Percentiles rank a stretch among this genome's conserved stretches.
These are phyloP conservation scores for Byasa hedistus DNA, from an alignment of 2,888 invertebrate species.

Conservation along the genomic window DNA sequence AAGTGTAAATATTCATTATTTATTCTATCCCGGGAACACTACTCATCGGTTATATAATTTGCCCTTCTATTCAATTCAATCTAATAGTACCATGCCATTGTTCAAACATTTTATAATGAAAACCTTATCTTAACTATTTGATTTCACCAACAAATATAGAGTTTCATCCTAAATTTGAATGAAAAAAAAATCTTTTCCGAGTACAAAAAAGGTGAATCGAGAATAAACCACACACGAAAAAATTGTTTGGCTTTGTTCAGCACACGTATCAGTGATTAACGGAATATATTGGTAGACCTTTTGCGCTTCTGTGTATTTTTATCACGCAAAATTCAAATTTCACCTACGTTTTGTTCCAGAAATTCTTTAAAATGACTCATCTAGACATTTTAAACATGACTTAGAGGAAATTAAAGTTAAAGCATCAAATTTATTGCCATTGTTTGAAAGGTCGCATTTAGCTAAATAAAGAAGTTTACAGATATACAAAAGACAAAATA, in stretches of 20 bases:
- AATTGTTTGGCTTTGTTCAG: background rate
- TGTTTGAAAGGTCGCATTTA: too few species aligned
- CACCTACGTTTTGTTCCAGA: background rate
- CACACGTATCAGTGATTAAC: background rate
- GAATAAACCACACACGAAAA: background rate
- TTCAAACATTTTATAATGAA: too few species aligned
- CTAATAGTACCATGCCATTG: too few species aligned
- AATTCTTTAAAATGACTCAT: background rate
- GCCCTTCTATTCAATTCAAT: too few species aligned
- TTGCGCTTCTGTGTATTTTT: background rate
- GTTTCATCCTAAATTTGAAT: background rate
- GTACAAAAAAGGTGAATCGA: background rate
- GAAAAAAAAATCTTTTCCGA: background rate
- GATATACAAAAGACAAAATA: too few species aligned
- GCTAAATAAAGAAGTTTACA: too few species aligned
- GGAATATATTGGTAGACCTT: background rate
- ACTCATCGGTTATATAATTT: too few species aligned
- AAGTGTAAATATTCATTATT: too few species aligned
- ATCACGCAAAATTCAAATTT: background rate
- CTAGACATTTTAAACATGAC: too few species aligned
- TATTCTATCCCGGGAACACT: too few species aligned
- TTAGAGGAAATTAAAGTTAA: background rate
- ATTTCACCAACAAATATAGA: background rate
- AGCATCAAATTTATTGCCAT: too few species aligned
- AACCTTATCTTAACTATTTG: too few species aligned